Evolutionary conservation across 2,888 invertebrate species (phyloP).

Genomic region (Muscina levida): DNA sequence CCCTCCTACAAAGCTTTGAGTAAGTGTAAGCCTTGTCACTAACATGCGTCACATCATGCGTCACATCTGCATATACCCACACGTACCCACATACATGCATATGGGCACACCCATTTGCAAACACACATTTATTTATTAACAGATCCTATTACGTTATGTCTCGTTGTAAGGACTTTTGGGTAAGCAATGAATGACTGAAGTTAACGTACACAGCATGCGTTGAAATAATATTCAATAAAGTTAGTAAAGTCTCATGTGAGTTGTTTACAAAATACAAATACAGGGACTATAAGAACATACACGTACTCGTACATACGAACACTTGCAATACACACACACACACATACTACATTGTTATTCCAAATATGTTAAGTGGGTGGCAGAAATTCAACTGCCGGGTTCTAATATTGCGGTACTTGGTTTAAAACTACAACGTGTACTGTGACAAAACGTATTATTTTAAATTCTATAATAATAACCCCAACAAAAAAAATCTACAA

Average conservation of each 20-base stretch:
- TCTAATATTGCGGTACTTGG: no score
- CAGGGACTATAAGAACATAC: slow-evolving; percentile 27
- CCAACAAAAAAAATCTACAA: no score
- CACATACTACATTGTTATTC: no score
- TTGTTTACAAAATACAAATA: background rate
- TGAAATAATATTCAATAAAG: slow-evolving; percentile 36
- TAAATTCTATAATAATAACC: no score
- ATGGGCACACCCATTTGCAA: background rate
- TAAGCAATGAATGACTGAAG: background rate
- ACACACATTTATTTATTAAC: slow-evolving; percentile 48
- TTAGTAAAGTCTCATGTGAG: background rate
- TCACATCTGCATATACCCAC: slow-evolving; percentile 24
- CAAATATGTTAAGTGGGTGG: no score
- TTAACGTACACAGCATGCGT: no score
- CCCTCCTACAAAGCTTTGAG: background rate
- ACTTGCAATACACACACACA: slow-evolving; percentile 8
- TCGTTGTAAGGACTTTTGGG: background rate
- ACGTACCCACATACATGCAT: slow-evolving; percentile 12
- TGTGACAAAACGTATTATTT: no score
- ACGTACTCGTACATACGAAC: no score
- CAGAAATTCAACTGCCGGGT: no score
- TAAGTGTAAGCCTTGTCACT: no score
- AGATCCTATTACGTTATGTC: slow-evolving; percentile 25
- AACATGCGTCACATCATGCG: no score
- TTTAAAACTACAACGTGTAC: no score